Evolutionary conservation across 2,888 invertebrate species (phyloP).

Genomic region (Nomada ruficornis): DNA sequence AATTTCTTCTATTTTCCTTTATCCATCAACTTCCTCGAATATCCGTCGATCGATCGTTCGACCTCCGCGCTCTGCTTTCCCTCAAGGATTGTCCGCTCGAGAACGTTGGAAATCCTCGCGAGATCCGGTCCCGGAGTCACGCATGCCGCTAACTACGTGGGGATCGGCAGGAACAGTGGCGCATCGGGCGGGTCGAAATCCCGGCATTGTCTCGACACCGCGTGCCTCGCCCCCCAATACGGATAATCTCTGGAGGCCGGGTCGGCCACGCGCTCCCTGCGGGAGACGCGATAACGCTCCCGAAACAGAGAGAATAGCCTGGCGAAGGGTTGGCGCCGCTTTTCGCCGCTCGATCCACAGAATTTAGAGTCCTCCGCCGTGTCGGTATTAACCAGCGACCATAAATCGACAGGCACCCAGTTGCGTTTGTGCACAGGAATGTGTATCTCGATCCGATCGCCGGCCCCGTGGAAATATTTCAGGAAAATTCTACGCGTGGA

Average conservation of each 20-base stretch:
- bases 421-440: constrained; percentile 14
- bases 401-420: constrained; percentile 53
- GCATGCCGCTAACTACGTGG: constrained; percentile 27
- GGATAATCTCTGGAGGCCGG: constrained; percentile 66
- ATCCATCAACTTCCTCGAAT: not conserved
- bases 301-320: constrained; percentile 47
- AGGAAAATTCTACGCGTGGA: too few relatives aligned
- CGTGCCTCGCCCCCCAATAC: constrained; percentile 56
- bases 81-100: not conserved
- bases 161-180: constrained; percentile 32
- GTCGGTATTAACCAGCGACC: constrained; percentile 28
- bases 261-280: constrained; percentile 48
- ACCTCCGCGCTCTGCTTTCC: not conserved
- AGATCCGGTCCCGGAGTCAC: constrained; percentile 36
- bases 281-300: constrained; percentile 63
- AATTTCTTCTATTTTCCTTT: not conserved
- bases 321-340: constrained; percentile 62
- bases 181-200: constrained; percentile 66
- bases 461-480: constrained; percentile 4
- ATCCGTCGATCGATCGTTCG: constrained; percentile 11
- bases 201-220: constrained; percentile 70
- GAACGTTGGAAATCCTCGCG: constrained; percentile 23
- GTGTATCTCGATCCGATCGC: constrained; percentile 30
- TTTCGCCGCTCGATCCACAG: constrained; percentile 58
- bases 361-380: constrained; percentile 60